Conservation (phyloP, 2,113 vertebrate species). For the Carlito syrichta region DNA sequence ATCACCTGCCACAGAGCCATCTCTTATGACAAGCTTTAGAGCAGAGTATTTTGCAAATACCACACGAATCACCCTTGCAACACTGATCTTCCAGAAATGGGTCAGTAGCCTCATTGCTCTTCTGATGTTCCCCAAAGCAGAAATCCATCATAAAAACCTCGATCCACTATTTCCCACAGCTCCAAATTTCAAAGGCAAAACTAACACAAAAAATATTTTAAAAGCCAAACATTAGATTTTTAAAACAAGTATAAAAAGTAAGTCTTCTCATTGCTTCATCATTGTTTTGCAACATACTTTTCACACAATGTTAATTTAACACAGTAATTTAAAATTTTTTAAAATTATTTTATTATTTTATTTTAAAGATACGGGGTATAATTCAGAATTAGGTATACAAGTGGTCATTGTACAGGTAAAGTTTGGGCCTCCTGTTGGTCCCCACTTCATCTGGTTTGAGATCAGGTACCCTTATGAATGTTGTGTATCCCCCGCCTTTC, state of each 20-base stretch:
- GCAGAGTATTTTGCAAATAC: background rate
- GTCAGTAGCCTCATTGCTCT: background rate
- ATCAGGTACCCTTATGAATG: too few relatives aligned
- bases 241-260: background rate
- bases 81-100: background rate
- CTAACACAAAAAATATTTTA: background rate
- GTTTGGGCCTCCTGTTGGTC: too few relatives aligned
- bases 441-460: too few relatives aligned
- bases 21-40: background rate
- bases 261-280: background rate
- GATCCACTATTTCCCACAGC: background rate
- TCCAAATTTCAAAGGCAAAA: conserved; percentile 2
- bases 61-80: background rate
- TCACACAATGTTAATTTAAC: background rate
- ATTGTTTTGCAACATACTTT: background rate
- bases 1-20: background rate
- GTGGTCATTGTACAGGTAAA: too few relatives aligned
- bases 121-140: background rate
- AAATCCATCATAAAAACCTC: background rate
- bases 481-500: too few relatives aligned
- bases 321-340: too few relatives aligned
- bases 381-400: too few relatives aligned
- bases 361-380: too few relatives aligned
- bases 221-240: background rate
- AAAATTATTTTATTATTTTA: too few relatives aligned